phyloP scores from a whole-genome alignment of 2,113 vertebrate species.

The Gavia stellata region DNA sequence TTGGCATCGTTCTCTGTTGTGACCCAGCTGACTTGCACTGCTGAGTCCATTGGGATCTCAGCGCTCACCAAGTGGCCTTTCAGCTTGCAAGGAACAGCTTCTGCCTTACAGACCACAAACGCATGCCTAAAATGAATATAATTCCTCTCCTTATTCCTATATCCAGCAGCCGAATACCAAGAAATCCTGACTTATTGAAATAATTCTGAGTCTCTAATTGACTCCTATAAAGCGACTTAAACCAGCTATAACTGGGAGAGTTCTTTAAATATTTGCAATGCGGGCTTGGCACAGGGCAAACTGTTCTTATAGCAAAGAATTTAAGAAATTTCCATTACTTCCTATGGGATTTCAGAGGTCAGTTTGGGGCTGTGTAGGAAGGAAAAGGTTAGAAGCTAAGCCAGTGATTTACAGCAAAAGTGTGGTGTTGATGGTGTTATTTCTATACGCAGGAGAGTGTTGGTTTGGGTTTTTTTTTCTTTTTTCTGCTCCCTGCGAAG shows the following conservation, averaged over 20 bases:
- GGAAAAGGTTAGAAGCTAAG: background rate
- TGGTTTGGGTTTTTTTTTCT: background rate
- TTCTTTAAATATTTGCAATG: slow-evolving; percentile 38
- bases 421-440: background rate
- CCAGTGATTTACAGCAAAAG: background rate
- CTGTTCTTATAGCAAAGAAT: slow-evolving; percentile 6
- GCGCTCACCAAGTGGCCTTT: background rate
- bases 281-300: background rate
- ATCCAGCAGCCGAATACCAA: slow-evolving; percentile 15
- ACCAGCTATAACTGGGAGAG: background rate
- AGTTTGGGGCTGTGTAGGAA: background rate
- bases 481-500: background rate
- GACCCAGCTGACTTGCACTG: background rate
- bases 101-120: background rate
- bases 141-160: slow-evolving; percentile 23
- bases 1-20: background rate
- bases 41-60: fast-evolving
- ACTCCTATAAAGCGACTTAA: background rate
- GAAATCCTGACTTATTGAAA: slow-evolving; percentile 48
- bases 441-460: background rate
- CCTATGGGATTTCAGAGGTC: slow-evolving; percentile 32
- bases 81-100: background rate
- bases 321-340: slow-evolving; percentile 41
- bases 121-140: background rate
- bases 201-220: slow-evolving; percentile 5